Evolutionary conservation across 2,113 vertebrate species (phyloP).

Genomic region (Equus przewalskii): DNA sequence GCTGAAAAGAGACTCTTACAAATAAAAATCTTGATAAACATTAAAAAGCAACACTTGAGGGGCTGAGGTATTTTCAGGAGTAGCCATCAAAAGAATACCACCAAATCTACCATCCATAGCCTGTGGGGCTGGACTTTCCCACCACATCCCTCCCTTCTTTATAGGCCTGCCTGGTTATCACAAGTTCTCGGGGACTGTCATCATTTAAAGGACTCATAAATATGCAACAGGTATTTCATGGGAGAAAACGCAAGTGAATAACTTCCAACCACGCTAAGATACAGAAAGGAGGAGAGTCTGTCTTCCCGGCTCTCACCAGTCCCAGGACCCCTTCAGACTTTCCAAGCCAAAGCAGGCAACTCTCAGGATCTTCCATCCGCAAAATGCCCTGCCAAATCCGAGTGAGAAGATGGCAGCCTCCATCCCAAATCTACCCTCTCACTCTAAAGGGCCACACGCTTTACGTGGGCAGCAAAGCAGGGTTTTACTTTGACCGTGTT

Average conservation of each 20-base stretch:
- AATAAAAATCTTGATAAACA: not conserved
- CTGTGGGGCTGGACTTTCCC: not conserved
- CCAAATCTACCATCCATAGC: not conserved
- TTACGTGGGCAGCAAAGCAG: not conserved
- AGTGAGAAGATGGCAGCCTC: not conserved
- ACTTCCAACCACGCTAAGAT: not conserved
- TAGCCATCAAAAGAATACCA: conserved; percentile 38
- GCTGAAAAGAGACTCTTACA: not conserved
- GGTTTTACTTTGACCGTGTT: conserved; percentile 34
- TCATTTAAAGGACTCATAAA: conserved; percentile 7
- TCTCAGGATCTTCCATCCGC: not conserved
- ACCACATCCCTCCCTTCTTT: not conserved
- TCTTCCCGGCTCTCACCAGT: too few species aligned
- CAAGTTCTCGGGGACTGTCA: not conserved
- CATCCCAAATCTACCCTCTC: not conserved
- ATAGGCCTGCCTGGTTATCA: not conserved
- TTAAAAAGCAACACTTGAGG: conserved; percentile 18
- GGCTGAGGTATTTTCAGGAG: not conserved
- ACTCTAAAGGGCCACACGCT: not conserved
- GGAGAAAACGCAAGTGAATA: not conserved
- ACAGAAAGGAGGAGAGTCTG: not conserved
- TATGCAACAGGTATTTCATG: not conserved
- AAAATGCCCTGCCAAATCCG: not conserved
- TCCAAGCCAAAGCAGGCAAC: not conserved
- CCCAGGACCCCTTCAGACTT: fast-evolving